These are phyloP conservation scores for Cyanistes caeruleus DNA, from an alignment of 2,113 vertebrate species.

Conservation along the genomic window DNA sequence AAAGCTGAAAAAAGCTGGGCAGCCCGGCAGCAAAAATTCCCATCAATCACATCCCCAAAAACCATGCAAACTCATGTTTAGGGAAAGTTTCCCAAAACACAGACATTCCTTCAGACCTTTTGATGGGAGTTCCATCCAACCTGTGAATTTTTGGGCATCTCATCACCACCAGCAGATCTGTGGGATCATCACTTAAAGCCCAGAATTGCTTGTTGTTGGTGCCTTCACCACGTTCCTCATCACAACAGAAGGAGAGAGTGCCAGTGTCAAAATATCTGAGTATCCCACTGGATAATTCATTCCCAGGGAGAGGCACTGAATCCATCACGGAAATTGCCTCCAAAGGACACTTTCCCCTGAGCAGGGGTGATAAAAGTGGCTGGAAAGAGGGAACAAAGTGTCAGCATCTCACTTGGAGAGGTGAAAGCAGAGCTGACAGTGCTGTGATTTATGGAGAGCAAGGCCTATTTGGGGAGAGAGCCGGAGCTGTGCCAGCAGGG, in stretches of 20 bases:
- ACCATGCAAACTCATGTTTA: fast-evolving
- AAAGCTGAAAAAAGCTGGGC: background rate
- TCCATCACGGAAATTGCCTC: background rate
- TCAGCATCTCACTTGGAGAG: background rate
- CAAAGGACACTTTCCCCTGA: background rate
- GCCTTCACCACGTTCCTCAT: background rate
- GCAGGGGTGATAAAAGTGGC: background rate
- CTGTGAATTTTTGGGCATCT: fast-evolving
- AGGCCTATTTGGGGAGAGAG: background rate
- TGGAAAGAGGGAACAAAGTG: background rate
- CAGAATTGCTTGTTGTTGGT: background rate
- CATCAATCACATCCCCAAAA: background rate
- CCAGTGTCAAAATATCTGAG: background rate
- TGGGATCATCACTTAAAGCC: background rate
- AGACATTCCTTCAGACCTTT: background rate
- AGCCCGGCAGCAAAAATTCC: background rate
- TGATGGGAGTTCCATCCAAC: background rate
- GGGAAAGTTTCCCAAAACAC: background rate
- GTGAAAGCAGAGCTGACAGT: background rate
- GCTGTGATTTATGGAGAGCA: constrained; percentile 21
- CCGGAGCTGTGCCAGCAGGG: background rate
- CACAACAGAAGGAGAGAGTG: background rate
- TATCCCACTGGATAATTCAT: background rate
- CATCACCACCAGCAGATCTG: background rate
- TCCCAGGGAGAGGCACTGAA: background rate